phyloP scores from a whole-genome alignment of 2,888 invertebrate species.

The Hofmannophila pseudospretella region DNA sequence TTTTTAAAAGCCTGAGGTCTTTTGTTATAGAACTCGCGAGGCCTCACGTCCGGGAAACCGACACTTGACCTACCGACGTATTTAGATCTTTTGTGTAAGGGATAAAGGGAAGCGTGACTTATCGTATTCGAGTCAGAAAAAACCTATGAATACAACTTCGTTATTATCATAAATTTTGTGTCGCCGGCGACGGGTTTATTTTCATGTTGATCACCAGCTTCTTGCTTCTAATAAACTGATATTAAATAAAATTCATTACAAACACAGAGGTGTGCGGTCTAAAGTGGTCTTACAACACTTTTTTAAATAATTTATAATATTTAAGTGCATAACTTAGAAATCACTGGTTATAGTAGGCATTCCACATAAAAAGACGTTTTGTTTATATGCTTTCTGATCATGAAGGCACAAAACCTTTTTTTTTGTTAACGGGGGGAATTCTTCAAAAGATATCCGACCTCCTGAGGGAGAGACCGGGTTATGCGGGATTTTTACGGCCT shows the following conservation, averaged over 20 bases:
- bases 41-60: slow-evolving; percentile 67
- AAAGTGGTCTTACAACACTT: too few species aligned
- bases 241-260: background rate
- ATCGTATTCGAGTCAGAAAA: slow-evolving; percentile 49
- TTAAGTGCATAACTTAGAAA: too few species aligned
- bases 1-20: slow-evolving; percentile 43
- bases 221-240: background rate
- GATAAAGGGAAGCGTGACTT: slow-evolving; percentile 67
- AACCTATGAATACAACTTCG: slow-evolving; percentile 47
- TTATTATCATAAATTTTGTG: slow-evolving; percentile 51
- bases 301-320: too few species aligned
- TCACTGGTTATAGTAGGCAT: too few species aligned
- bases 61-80: slow-evolving; percentile 71
- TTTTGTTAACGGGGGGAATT: too few species aligned
- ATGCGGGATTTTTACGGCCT: too few species aligned
- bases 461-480: too few species aligned
- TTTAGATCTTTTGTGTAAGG: slow-evolving; percentile 66
- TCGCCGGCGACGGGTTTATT: slow-evolving; percentile 26
- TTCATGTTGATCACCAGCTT: slow-evolving; percentile 25
- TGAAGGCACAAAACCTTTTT: too few species aligned
- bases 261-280: slow-evolving; percentile 9
- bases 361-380: too few species aligned
- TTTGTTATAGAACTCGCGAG: slow-evolving; percentile 52
- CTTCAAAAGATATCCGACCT: too few species aligned
- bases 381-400: too few species aligned